These are phyloP conservation scores for Pseudomyrmex gracilis DNA, from an alignment of 1,140 invertebrate genomes.

Conservation along the genomic window DNA sequence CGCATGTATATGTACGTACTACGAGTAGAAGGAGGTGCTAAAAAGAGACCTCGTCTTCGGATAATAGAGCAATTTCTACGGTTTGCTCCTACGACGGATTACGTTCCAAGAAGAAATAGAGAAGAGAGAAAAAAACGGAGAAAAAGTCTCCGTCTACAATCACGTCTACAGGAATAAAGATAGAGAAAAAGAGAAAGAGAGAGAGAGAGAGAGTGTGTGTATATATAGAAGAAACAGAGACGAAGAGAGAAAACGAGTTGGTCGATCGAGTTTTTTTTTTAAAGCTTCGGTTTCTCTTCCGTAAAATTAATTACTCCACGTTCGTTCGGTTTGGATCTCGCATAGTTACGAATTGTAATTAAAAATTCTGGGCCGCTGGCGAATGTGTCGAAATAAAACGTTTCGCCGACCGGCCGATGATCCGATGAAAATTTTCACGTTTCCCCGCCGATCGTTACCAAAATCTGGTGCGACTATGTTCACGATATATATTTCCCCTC, in stretches of 20 bases:
- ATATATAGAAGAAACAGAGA: background rate
- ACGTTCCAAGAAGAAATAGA: background rate
- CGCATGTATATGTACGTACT: constrained; percentile 15
- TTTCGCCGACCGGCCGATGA: background rate
- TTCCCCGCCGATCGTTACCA: background rate
- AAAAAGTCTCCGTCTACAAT: constrained; percentile 25
- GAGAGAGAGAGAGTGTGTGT: background rate
- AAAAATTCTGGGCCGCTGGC: background rate
- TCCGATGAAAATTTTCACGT: background rate
- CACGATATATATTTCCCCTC: background rate
- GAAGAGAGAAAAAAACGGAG: background rate
- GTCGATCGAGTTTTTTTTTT: background rate
- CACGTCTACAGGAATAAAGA: constrained; percentile 12
- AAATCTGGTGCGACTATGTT: background rate
- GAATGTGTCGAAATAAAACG: background rate
- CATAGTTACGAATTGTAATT: constrained; percentile 6
- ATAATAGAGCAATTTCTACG: constrained; percentile 36
- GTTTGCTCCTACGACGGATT: constrained; percentile 7
- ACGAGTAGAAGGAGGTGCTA: constrained; percentile 21
- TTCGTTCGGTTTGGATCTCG: background rate
- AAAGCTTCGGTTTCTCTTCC: constrained; percentile 2
- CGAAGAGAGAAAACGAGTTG: background rate
- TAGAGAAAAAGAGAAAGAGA: background rate
- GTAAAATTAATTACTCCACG: background rate
- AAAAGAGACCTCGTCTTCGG: constrained; percentile 15